Percentiles rank a stretch among this genome's conserved stretches.
These are phyloP conservation scores for Erebia aethiops DNA, from an alignment of 2,888 invertebrate species.

Conservation along the genomic window DNA sequence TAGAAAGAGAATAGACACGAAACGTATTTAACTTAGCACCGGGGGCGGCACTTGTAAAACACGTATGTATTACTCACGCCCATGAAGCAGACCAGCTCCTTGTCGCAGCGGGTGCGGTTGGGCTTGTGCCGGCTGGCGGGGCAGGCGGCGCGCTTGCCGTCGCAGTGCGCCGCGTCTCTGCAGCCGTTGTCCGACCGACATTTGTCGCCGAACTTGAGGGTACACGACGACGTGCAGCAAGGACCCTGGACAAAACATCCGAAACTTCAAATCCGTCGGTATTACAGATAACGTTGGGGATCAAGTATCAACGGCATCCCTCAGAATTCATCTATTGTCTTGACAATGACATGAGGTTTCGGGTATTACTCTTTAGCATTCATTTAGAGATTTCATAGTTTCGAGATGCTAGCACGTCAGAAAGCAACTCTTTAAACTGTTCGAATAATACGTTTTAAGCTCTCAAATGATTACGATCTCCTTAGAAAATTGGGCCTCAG, in stretches of 20 bases:
- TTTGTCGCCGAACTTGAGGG: slow-evolving; percentile 92
- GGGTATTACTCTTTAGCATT: no score
- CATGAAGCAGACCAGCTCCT: slow-evolving; percentile 98
- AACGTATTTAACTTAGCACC: no score
- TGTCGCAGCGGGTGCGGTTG: slow-evolving; percentile 97
- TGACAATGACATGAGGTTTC: no score
- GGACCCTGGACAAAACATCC: slow-evolving; percentile 87
- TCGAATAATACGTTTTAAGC: no score
- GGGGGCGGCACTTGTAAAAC: no score
- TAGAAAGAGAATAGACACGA: no score
- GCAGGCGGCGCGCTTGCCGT: slow-evolving; percentile 94
- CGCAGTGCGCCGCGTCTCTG: slow-evolving; percentile 95
- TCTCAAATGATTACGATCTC: no score
- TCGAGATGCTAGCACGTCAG: no score
- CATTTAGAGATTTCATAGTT: no score
- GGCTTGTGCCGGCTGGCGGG: slow-evolving; percentile 96
- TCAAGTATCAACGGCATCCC: not conserved
- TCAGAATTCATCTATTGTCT: no score
- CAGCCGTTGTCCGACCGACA: slow-evolving; percentile 97
- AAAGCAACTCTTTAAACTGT: no score
- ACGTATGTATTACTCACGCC: slow-evolving; percentile 88
- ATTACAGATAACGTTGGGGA: not conserved
- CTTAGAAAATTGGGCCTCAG: no score
- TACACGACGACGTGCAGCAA: slow-evolving; percentile 95
- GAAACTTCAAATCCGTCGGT: not conserved